phyloP scores from a whole-genome alignment of 2,888 invertebrate genomes.

The Teleiodes luculella region DNA sequence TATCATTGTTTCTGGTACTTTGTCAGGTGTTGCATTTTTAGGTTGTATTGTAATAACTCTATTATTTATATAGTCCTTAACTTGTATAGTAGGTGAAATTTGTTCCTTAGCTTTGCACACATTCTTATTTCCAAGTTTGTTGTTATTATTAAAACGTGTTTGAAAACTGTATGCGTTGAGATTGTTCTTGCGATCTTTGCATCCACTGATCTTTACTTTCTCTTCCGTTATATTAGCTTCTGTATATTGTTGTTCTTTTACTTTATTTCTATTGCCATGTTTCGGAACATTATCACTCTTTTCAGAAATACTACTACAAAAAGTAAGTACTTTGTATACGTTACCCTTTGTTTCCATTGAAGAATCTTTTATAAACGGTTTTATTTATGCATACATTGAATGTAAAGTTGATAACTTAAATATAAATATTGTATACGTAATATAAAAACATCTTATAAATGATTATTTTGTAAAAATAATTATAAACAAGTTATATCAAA shows the following conservation, averaged over 20 bases:
- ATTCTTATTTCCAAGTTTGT: background rate
- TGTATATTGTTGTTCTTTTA: background rate
- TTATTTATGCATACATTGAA: background rate
- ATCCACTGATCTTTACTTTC: background rate
- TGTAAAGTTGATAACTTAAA: slow-evolving; percentile 3
- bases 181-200: background rate
- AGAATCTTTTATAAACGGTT: background rate
- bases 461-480: slow-evolving; percentile 15
- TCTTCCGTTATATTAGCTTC: background rate
- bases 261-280: background rate
- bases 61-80: background rate
- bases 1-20: background rate
- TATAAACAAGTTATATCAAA: slow-evolving; percentile 28
- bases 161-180: background rate
- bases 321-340: background rate
- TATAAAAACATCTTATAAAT: slow-evolving; percentile 12
- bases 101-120: background rate
- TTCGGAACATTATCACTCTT: background rate
- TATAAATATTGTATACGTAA: slow-evolving; percentile 13
- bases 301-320: background rate
- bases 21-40: background rate
- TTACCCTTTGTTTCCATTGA: background rate
- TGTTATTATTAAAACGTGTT: background rate
- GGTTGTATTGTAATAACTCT: background rate
- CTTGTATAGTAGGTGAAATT: background rate